Base-by-base conservation (phyloP, 2,797 vertebrate species). In the Intellagama lesueurii region DNA sequence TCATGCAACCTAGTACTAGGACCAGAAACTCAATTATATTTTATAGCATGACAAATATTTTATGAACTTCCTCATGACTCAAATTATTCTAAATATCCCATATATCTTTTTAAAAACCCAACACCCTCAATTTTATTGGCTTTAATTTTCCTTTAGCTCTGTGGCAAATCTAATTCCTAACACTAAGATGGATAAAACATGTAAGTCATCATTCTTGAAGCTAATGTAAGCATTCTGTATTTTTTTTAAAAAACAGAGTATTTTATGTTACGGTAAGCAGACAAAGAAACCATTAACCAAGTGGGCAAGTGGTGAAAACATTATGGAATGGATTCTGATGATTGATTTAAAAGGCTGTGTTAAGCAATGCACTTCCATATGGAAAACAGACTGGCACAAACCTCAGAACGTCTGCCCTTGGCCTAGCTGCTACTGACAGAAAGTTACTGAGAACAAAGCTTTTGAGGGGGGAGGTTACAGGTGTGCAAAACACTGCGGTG, bases 301-400 rank as follows among this genome's bases (percentile, higher is more conserved):
- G 14, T n/a, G 60, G n/a, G 68, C 77, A 88, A 52, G n/a, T 88
- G 40, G 3, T 89, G 87, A 87, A 89, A 92, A 91, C 88, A 47
- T 72, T 84, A 28, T 12, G 40, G 47, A 81, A n/a, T 49, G 60
- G 91, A 64, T 47, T 19, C 52, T 83, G 78, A 88, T 44, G 2
- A 1, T 75, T 94, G 85, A 91, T 90, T 91, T 86, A 87, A 49
- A 89, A 64, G 64, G 88, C 30, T 72, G 52, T 86, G 85, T 60
- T 83, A 82, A 91, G 86, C 7, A 52, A 14, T 35, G 47, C 60
- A 84, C 86, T 90, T 90, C 83, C 79, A 69, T 56, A 56, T 88
- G 52, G 52, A 83, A 91, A 7, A 56, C 26, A 80, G 0, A 7
- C 0, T 75, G 56, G 30, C 75, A 47, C 7, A 85, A 88, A 88